Evolutionary conservation across 2,113 vertebrate species (phyloP).

Genomic region (Montifringilla adamsi): DNA sequence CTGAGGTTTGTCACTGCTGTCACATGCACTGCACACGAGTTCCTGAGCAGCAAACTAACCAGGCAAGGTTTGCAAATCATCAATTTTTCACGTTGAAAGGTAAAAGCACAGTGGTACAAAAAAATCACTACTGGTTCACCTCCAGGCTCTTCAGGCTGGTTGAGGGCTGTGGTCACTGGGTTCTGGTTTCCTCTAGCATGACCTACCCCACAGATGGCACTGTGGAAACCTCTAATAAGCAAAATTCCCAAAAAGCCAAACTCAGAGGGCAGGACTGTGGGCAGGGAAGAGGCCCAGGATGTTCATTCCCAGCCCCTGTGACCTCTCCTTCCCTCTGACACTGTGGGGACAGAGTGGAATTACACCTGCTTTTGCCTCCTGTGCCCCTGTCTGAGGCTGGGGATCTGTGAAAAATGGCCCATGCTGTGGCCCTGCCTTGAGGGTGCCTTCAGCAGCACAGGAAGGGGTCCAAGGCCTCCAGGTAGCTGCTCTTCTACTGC

Average conservation of each 20-base stretch:
- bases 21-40: accelerated
- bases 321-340: neutral
- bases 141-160: neutral
- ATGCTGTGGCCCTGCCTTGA: too few species aligned
- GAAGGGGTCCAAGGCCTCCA: too few species aligned
- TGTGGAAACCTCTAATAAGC: neutral
- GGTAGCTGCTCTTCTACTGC: too few species aligned
- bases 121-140: neutral
- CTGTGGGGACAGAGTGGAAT: neutral
- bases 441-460: too few species aligned
- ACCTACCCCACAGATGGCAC: too few species aligned
- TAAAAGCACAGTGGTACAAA: neutral
- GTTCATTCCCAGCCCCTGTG: accelerated
- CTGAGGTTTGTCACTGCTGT: neutral
- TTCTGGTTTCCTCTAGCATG: neutral
- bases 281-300: neutral
- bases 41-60: neutral
- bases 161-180: accelerated
- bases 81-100: neutral
- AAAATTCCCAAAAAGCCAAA: neutral
- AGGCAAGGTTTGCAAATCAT: neutral
- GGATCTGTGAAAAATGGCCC: neutral
- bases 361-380: neutral
- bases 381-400: neutral
- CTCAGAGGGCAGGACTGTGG: too few species aligned